Evolutionary conservation across 2,888 invertebrate species (phyloP).

Genomic region (Tetropium fuscum): DNA sequence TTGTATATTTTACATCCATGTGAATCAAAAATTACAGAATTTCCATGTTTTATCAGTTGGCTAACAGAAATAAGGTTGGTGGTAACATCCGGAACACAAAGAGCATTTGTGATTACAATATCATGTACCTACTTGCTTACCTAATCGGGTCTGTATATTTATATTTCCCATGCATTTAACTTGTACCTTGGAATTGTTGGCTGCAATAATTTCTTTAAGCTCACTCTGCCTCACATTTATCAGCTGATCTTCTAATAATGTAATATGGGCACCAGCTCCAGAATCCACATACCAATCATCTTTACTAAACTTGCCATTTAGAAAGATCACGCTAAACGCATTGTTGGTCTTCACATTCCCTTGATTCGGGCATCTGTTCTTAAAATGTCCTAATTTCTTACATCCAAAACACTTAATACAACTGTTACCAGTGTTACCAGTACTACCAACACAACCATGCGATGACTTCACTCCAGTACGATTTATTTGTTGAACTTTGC

Average conservation of each 20-base stretch:
- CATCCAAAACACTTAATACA: slow-evolving; percentile 39
- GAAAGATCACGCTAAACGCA: slow-evolving; percentile 44
- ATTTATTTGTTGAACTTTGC: no score
- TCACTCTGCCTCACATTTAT: slow-evolving; percentile 22
- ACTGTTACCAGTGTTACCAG: slow-evolving; percentile 8
- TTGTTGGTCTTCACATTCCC: slow-evolving; percentile 17
- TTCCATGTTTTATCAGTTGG: slow-evolving; percentile 41
- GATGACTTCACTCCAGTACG: neutral
- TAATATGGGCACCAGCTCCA: slow-evolving; percentile 43
- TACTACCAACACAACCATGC: slow-evolving; percentile 16
- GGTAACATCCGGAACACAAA: slow-evolving; percentile 43
- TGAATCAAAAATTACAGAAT: slow-evolving; percentile 36
- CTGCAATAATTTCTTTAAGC: slow-evolving; percentile 39
- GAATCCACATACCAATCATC: slow-evolving; percentile 45
- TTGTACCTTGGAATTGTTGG: slow-evolving; percentile 35
- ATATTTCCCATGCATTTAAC: slow-evolving; percentile 42
- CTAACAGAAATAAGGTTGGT: slow-evolving; percentile 47
- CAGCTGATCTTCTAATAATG: slow-evolving; percentile 30
- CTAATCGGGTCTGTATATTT: slow-evolving; percentile 36
- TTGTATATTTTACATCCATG: slow-evolving; percentile 39
- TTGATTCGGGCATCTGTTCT: slow-evolving; percentile 35
- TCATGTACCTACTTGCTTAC: slow-evolving; percentile 20
- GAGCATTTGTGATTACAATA: slow-evolving; percentile 35
- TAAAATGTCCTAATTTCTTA: slow-evolving; percentile 40
- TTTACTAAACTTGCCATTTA: slow-evolving; percentile 24